Evolutionary conservation across 2,888 invertebrate species (phyloP), one percentile per base, ranked within the genome.

Genomic region (Drosophila multiciliata): DNA sequence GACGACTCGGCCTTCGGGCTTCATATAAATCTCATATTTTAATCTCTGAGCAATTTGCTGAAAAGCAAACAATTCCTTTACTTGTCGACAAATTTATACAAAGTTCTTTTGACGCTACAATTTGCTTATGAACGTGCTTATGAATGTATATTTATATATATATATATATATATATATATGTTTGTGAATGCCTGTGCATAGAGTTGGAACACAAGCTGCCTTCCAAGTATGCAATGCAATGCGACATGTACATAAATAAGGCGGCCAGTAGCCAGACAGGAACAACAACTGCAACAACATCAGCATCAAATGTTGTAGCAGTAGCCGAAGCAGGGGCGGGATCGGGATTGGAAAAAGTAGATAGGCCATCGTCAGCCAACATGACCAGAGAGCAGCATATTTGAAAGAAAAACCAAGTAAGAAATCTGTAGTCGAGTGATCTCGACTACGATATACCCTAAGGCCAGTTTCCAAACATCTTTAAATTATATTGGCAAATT

Each of bases 211-310:
- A 48, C 38, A 53, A 74, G 74, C 81, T 71, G 77, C 71, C 80
- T 67, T 64, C 70, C 53, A 83, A 77, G 77, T 75, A 74, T 79
- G 81, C 83, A 75, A 83, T 72, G 73, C 74, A 75, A 69, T 77
- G 77, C 71, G 83, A 85, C 79, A 75, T 81, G 79, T 77, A 80
- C 75, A 75, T 73, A 75, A 69, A 80, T 78, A 75, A 74, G 74
- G 77, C 78, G 78, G 78, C 66, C 77, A 73, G 73, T 60, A 65
- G 62, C 42, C 61, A 62, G 66, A 53, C 57, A 57, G 38, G 45
- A 57, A 49, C 40, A 55, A 55, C 33, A 55, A 50, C 54, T 59
- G 26, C 36, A 57, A 29, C 59, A 60, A 52, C n/a, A 49, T n/a
- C n/a, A n/a, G 23, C 49, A 69, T 23, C 45, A 23, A 45, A 23